Base-by-base conservation (phyloP, 2,888 invertebrate species). In the Stenodema calcarata region DNA sequence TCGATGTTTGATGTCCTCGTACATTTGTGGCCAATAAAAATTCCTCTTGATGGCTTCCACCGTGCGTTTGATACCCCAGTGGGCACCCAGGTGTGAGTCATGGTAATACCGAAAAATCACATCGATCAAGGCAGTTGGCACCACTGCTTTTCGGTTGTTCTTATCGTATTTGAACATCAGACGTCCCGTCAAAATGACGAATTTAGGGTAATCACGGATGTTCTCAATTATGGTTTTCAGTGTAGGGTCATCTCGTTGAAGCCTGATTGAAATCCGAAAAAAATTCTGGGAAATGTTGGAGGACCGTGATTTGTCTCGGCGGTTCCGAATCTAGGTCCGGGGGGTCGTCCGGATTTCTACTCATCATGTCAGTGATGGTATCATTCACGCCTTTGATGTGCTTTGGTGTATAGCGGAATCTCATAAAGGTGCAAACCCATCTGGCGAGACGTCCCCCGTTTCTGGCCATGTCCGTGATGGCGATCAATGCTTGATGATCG, bases 251-350 rank as follows among this genome's bases (percentile, higher is more conserved):
- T 78, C 23, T 12, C 16, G 1, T 69, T 82, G 82, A 12, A 7
- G 82, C 62, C 69, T 54, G 69, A 69, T 82, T 82, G 69, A 82
- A 82, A 82, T 82, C 69, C 35, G 82, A 28, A 41, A 82, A 82
- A 62, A 82, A 69, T 62, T 82, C n/a, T 2, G 82, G 82, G 41
- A 82, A 69, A 62, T 62, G 0, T 69, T 62, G 62, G 12, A 82
- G 41, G 23, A 82, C 23, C n/a, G 9, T 62, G n/a, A 81, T 35
- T n/a, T 16, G 62, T 81, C 14, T n/a, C 18, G 81, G 30, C 4
- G 16, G 54, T 35, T 81, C 62, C 35, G 18, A 18, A n/a, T 54
- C 62, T 14, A 35, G 30, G 16, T 54, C 62, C 3, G 30, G 9
- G 35, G 82, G 42, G n/a, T n/a, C n/a, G n/a, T n/a, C n/a, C n/a